Evolutionary conservation across 1,140 invertebrate genomes (phyloP).

Genomic region (Penaeus indicus): DNA sequence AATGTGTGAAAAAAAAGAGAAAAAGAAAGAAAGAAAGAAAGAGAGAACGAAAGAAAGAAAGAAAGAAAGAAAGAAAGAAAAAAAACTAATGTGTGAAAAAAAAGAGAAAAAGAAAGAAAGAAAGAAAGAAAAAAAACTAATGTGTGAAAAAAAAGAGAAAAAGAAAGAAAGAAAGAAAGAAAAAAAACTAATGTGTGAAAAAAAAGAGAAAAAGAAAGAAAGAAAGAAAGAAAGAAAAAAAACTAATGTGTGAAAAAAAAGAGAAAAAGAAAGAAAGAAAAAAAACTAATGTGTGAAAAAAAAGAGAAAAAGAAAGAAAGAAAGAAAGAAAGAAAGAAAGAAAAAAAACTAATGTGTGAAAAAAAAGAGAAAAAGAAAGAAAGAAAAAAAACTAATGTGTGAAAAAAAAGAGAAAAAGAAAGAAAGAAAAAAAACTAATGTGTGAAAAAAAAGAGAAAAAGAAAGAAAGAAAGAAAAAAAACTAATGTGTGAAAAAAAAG

Average conservation of each 20-base stretch:
- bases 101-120: no score
- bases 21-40: neutral
- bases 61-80: no score
- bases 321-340: neutral
- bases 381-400: no score
- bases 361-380: slow-evolving; percentile 7
- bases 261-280: neutral
- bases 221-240: neutral
- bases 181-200: no score
- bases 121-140: neutral
- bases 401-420: no score
- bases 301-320: no score
- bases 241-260: neutral
- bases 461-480: neutral
- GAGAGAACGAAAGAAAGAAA: neutral
- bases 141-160: neutral
- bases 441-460: no score
- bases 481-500: neutral
- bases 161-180: neutral
- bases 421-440: no score
- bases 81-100: no score
- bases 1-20: no score
- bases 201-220: no score
- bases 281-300: no score
- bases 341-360: neutral